Evolutionary conservation across 1,140 invertebrate species (phyloP).

Genomic region (Drosophila prosaltans): DNA sequence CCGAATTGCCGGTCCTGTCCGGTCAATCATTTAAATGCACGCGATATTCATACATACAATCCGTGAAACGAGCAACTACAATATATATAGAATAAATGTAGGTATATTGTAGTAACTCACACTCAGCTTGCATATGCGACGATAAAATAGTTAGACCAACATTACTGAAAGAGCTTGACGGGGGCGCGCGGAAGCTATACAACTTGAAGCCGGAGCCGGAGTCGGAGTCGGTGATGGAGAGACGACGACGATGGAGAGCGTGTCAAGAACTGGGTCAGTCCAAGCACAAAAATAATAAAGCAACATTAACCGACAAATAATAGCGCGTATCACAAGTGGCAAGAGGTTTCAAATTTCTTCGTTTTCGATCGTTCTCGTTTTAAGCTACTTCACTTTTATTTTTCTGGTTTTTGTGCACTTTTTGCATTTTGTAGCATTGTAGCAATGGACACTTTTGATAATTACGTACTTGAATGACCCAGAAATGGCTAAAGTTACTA

Average conservation of each 20-base stretch:
- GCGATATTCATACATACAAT: constrained; percentile 61
- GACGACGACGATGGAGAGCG: constrained; percentile 36
- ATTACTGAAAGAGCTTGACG: constrained; percentile 26
- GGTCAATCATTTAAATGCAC: constrained; percentile 81
- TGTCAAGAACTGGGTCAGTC: constrained; percentile 70
- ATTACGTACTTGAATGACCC: constrained; percentile 33
- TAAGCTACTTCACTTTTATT: background rate
- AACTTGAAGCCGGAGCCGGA: background rate
- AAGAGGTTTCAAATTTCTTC: background rate
- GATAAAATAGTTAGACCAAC: constrained; percentile 60
- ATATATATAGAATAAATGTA: background rate
- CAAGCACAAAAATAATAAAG: constrained; percentile 66
- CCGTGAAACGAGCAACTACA: constrained; percentile 17
- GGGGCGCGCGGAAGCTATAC: background rate
- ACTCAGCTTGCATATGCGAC: constrained; percentile 55
- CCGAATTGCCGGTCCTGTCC: constrained; percentile 33
- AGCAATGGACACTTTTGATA: constrained; percentile 25
- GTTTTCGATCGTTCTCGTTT: constrained; percentile 26
- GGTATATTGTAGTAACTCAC: constrained; percentile 38
- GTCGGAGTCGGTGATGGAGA: no score
- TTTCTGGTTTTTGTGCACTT: background rate
- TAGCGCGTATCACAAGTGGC: constrained; percentile 57
- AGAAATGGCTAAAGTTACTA: constrained; percentile 17
- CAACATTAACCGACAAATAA: constrained; percentile 77
- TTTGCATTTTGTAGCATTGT: constrained; percentile 20